Evolutionary conservation across 2,113 vertebrate genomes (phyloP).

Genomic region (Apodemus speciosus): DNA sequence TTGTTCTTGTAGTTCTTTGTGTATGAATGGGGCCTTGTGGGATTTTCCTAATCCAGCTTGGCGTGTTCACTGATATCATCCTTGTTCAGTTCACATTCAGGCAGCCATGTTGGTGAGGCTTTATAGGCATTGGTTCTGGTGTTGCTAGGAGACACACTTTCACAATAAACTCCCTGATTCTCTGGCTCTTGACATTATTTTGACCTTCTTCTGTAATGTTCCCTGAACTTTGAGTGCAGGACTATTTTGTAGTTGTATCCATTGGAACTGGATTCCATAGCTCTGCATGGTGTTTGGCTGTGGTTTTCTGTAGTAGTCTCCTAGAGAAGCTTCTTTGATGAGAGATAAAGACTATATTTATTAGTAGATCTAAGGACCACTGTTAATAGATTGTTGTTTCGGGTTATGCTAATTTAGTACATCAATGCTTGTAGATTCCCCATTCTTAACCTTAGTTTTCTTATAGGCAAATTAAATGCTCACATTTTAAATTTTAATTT

Average conservation of each 20-base stretch:
- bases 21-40: neutral
- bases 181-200: neutral
- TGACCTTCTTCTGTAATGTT: neutral
- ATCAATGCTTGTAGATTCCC: neutral
- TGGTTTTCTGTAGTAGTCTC: neutral
- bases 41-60: neutral
- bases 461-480: constrained; percentile 43
- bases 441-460: neutral
- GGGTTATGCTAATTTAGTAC: neutral
- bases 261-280: neutral
- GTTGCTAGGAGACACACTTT: neutral
- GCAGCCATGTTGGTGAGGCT: neutral
- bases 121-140: neutral
- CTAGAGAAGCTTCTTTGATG: neutral
- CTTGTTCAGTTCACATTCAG: neutral
- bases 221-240: neutral
- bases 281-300: neutral
- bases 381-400: neutral
- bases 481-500: constrained; percentile 24
- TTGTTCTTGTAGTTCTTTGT: neutral
- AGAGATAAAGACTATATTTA: neutral
- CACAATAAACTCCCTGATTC: neutral
- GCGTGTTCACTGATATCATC: neutral
- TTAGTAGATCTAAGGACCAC: neutral
- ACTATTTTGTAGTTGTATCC: neutral